phyloP scores from a whole-genome alignment of 1,140 invertebrate genomes.

The Bombus pascuorum region DNA sequence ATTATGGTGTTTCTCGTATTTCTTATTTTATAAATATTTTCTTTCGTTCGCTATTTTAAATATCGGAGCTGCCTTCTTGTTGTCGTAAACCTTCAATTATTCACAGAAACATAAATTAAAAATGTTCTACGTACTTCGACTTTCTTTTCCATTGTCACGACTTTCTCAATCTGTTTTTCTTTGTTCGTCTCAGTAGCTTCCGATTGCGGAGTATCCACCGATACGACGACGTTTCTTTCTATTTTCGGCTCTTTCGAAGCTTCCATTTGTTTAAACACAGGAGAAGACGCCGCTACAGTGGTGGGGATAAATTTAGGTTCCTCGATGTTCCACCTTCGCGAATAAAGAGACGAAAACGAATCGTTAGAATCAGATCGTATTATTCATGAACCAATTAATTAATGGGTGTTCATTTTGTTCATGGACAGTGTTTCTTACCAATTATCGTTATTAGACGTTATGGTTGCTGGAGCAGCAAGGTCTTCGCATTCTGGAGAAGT shows the following conservation, averaged over 20 bases:
- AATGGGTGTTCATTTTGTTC: background rate
- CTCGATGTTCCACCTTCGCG: constrained; percentile 26
- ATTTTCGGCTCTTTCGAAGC: background rate
- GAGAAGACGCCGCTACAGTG: background rate
- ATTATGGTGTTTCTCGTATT: too few species aligned
- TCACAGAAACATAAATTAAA: background rate
- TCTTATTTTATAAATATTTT: too few species aligned
- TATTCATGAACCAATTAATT: background rate
- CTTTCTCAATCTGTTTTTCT: constrained; percentile 13
- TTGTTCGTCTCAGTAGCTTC: background rate
- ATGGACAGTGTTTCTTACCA: constrained; percentile 20
- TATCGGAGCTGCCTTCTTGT: background rate
- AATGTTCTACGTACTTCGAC: constrained; percentile 14
- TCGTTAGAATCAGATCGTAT: background rate
- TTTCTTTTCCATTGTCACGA: constrained; percentile 32
- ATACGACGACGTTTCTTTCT: background rate
- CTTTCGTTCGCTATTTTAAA: too few species aligned
- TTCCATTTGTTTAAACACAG: constrained; percentile 17
- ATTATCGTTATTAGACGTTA: constrained; percentile 5
- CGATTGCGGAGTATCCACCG: background rate
- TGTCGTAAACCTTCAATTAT: background rate
- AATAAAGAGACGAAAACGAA: background rate
- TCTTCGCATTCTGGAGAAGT: constrained; percentile 86
- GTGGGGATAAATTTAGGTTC: constrained; percentile 8
- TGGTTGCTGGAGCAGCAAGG: constrained; percentile 48